Base-by-base conservation (phyloP, 2,797 vertebrate species). In the Spinus olivaceus region DNA sequence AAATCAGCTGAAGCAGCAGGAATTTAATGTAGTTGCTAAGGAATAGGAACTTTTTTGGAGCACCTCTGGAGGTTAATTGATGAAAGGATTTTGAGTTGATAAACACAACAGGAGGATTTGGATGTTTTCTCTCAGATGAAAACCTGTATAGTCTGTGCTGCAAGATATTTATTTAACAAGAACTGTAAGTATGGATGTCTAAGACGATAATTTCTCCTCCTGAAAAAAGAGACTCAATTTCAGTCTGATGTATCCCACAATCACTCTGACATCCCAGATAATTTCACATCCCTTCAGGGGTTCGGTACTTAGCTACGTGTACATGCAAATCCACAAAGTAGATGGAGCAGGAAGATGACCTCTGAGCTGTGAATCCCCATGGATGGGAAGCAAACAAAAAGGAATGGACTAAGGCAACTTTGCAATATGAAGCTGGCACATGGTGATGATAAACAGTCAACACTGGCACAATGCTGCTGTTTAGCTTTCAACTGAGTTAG, bases 401-500 rank as follows among this genome's bases (percentile, higher is more conserved):
- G 69, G 83, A 86, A 95, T 79, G 66, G 86, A 74, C 88, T 44
- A 63, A 84, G 72, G 87, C 80, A 80, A 73, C 92, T 90, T 83
- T 70, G 73, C 81, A 92, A 87, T 86, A 93, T 87, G 83, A 96
- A 94, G 80, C 94, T 95, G 95, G 96, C 95, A 94, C 37, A 14
- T 53, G 70, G 88, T 50, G 59, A 86, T 86, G 95, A 97, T 93
- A 97, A 98, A 95, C 96, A 96, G 90, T 94, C 90, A 96, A 96
- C 93, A 74, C 41, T 94, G 94, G 97, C 95, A 95, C 82, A 86
- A 81, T 1, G 37, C 80, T 84, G 94, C 84, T 88, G 90, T 94
- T 97, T 79, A 35, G 72, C 88, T 94, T 94, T 94, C 95, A 94
- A 63, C 74, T 3, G 71, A 85, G 92, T 92, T 96, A 95, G 93